Conservation (phyloP, 23 tunicate genomes). For the Styela plicata region DNA sequence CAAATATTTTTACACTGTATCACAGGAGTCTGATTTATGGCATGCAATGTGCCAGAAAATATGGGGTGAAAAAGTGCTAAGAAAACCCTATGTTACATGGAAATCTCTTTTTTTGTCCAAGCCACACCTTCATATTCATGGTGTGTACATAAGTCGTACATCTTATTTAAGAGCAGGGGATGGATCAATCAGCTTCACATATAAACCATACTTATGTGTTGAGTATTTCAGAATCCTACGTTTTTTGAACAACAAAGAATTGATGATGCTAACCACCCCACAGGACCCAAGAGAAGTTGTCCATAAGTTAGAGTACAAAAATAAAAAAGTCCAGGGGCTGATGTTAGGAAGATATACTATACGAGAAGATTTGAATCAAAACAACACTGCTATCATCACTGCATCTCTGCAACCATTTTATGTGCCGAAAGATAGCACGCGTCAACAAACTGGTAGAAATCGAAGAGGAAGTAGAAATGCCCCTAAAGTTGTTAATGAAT, state of each 20-base stretch:
- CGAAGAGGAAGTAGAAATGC: neutral
- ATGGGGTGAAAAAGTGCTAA: conserved; percentile 9
- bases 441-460: neutral
- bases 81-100: conserved; percentile 22
- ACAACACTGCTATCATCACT: neutral
- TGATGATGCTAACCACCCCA: conserved; percentile 26
- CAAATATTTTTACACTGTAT: conserved; percentile 1
- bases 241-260: conserved; percentile 20
- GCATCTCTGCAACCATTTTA: neutral
- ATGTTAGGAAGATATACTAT: neutral
- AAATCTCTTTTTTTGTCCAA: conserved; percentile 4
- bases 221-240: conserved; percentile 26
- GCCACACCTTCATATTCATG: conserved; percentile 23
- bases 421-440: neutral
- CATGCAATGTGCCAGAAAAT: conserved; percentile 25
- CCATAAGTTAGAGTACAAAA: conserved; percentile 11
- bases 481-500: neutral
- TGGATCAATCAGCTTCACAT: neutral
- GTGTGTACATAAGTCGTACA: conserved; percentile 20
- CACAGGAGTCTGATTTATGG: conserved; percentile 12
- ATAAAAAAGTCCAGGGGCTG: conserved; percentile 17
- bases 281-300: conserved; percentile 26
- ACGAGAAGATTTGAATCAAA: neutral
- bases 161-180: conserved; percentile 20
- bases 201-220: conserved; percentile 11